These are phyloP conservation scores for Seira musarum DNA, from an alignment of 2,888 invertebrate species.

Conservation along the genomic window DNA sequence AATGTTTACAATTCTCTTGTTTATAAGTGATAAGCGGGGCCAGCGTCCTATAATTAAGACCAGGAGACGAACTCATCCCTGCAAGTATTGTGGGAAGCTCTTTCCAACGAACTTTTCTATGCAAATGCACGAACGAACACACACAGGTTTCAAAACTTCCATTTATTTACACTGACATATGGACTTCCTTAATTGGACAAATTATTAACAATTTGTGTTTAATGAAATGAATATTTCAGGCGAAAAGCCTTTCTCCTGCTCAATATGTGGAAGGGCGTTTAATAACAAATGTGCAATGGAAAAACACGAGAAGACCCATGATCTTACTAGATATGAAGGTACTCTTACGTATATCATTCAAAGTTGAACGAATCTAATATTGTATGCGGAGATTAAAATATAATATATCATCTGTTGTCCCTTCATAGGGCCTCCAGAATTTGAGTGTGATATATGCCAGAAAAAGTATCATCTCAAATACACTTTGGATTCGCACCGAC, in stretches of 20 bases:
- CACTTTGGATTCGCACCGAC: conserved; percentile 33
- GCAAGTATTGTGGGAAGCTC: conserved; percentile 48
- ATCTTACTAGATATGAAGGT: conserved; percentile 34
- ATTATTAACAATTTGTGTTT: not conserved
- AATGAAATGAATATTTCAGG: conserved; percentile 14
- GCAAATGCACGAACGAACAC: conserved; percentile 43
- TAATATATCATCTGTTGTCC: too few relatives aligned
- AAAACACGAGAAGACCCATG: conserved; percentile 35
- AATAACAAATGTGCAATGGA: conserved; percentile 18
- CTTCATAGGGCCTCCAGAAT: conserved; percentile 34
- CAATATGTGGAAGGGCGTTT: conserved; percentile 6
- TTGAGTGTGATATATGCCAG: conserved; percentile 46
- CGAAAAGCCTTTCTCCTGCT: conserved; percentile 29
- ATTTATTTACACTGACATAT: conserved; percentile 18
- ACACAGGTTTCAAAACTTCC: conserved; percentile 34
- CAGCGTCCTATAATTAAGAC: conserved; percentile 32
- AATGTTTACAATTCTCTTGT: not conserved
- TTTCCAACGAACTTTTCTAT: conserved; percentile 40
- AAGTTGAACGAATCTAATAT: too few relatives aligned
- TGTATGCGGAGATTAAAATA: not conserved
- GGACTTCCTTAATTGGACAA: not conserved
- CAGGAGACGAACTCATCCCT: conserved; percentile 31
- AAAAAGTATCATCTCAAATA: conserved; percentile 40
- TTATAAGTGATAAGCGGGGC: conserved; percentile 19
- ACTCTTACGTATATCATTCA: not conserved